Conservation (phyloP, 2,113 vertebrate species). For the Halichoeres trimaculatus region DNA sequence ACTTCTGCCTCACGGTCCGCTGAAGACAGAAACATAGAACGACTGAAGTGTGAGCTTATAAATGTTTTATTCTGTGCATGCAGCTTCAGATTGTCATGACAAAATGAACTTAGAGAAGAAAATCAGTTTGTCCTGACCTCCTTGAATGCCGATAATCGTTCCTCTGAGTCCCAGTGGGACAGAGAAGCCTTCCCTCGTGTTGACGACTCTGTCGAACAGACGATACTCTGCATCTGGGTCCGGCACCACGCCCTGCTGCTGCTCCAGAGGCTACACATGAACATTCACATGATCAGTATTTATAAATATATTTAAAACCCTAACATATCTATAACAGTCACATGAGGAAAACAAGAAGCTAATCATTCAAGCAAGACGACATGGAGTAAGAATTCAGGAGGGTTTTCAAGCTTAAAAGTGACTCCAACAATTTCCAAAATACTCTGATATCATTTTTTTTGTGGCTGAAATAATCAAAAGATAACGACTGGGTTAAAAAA, state of each 20-base stretch:
- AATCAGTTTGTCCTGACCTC: slow-evolving; percentile 83
- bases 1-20: slow-evolving; percentile 94
- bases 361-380: not conserved
- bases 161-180: slow-evolving; percentile 95
- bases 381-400: no score
- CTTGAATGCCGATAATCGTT: slow-evolving; percentile 96
- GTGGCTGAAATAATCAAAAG: no score
- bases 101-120: no score
- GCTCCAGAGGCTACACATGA: slow-evolving; percentile 89
- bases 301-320: no score
- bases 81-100: no score
- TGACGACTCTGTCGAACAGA: slow-evolving; percentile 96
- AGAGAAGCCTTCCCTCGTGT: slow-evolving; percentile 93
- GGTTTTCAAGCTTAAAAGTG: no score
- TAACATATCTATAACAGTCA: no score
- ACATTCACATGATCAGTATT: not conserved
- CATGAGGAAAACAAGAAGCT: not conserved
- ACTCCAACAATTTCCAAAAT: no score
- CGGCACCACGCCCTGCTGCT: slow-evolving; percentile 93
- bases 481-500: no score
- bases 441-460: no score
- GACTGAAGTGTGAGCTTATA: not conserved
- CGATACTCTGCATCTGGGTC: slow-evolving; percentile 92
- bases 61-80: not conserved
- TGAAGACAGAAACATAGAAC: slow-evolving; percentile 58